A percentile compares a stretch with the other conserved stretches of the same genome.
phyloP scores from a whole-genome alignment of 2,113 vertebrate species.

The Peromyscus leucopus region DNA sequence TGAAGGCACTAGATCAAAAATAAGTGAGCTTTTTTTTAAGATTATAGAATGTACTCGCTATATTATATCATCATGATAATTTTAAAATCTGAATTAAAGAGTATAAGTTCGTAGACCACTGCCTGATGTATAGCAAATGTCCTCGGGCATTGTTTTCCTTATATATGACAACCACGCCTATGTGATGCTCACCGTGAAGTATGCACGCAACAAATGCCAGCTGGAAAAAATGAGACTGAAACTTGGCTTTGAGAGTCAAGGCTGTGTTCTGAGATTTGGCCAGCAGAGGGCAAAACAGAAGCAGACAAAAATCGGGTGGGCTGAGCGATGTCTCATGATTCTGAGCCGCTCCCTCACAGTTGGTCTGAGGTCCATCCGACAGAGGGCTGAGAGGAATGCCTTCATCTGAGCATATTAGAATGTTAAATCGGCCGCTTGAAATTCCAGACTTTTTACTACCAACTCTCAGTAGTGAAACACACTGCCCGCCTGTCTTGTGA shows the following conservation, averaged over 20 bases:
- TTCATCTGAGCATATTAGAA: background rate
- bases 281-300: conserved; percentile 77
- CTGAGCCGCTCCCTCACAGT: background rate
- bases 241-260: conserved; percentile 28
- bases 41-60: background rate
- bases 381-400: background rate
- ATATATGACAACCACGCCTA: background rate
- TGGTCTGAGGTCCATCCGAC: no score
- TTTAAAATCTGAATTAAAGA: background rate
- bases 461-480: background rate
- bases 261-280: background rate
- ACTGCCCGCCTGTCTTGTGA: background rate
- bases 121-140: background rate
- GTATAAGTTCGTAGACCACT: background rate
- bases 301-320: background rate
- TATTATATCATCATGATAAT: background rate
- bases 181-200: background rate
- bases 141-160: conserved; percentile 4
- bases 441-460: background rate
- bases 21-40: background rate
- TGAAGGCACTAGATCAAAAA: background rate
- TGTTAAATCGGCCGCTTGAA: background rate
- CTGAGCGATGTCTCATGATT: background rate
- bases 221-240: background rate
- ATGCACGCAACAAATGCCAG: background rate